These are phyloP conservation scores for Hylaea fasciaria DNA, from an alignment of 2,888 invertebrate species.

Conservation along the genomic window DNA sequence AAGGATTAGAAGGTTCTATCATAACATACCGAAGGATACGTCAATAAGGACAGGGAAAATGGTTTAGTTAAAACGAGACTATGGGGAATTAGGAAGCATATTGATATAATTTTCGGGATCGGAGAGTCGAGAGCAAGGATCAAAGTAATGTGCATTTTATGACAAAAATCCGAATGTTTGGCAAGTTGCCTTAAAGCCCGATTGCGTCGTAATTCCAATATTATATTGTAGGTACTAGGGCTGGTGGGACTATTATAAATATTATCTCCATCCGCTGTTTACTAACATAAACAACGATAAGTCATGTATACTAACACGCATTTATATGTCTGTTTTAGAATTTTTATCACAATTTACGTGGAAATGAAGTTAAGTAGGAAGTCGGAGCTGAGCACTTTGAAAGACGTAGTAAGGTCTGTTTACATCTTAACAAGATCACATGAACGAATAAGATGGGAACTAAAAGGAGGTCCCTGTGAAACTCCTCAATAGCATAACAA, in stretches of 20 bases:
- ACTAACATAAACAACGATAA: constrained; percentile 13
- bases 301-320: not conserved
- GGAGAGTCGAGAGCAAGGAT: not conserved
- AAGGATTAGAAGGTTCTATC: constrained; percentile 23
- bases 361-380: too few species aligned
- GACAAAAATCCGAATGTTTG: constrained; percentile 10
- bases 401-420: too few species aligned
- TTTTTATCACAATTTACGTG: too few species aligned
- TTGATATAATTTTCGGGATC: constrained; percentile 2
- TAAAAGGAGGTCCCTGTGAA: not conserved
- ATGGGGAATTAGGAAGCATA: not conserved
- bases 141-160: constrained; percentile 9
- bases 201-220: constrained; percentile 13
- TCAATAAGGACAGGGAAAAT: constrained; percentile 9
- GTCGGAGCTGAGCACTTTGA: too few species aligned
- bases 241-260: constrained; percentile 16
- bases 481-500: not conserved
- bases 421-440: too few species aligned
- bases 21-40: not conserved
- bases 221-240: constrained; percentile 14
- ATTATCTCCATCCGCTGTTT: constrained; percentile 20
- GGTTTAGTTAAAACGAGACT: constrained; percentile 1
- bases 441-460: not conserved
- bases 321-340: not conserved
- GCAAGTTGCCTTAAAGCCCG: constrained; percentile 23